These are phyloP conservation scores for Lamellibrachia columna DNA, from an alignment of 2,888 invertebrate species.

Conservation along the genomic window DNA sequence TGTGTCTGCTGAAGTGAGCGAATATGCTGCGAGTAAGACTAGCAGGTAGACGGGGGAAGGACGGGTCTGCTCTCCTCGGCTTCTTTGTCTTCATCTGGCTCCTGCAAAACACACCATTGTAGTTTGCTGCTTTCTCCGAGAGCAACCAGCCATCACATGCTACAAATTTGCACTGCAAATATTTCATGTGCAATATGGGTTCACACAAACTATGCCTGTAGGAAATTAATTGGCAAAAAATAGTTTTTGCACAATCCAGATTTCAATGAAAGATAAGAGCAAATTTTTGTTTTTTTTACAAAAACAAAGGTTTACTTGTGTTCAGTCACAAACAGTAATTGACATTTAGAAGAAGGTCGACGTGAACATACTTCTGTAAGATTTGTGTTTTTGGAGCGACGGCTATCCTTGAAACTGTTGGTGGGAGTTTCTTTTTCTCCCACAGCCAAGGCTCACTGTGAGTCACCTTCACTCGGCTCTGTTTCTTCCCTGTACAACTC, in stretches of 20 bases:
- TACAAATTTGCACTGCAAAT: too few species aligned
- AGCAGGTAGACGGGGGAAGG: not conserved
- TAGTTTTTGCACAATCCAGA: too few species aligned
- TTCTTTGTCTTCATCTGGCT: not conserved
- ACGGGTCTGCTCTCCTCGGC: not conserved
- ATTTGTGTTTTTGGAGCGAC: not conserved
- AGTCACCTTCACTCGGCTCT: not conserved
- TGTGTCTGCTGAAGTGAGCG: not conserved
- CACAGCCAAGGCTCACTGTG: not conserved
- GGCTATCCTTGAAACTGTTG: not conserved
- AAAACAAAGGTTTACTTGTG: too few species aligned
- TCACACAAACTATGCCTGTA: too few species aligned
- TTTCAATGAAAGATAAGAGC: too few species aligned
- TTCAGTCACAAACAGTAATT: too few species aligned
- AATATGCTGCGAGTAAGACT: not conserved
- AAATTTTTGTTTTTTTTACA: too few species aligned
- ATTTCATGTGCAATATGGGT: too few species aligned
- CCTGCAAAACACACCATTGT: not conserved
- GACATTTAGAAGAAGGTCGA: too few species aligned
- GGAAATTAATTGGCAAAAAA: too few species aligned
- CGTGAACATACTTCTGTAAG: not conserved
- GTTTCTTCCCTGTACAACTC: not conserved
- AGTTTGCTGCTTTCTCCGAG: too few species aligned
- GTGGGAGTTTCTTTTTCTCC: not conserved
- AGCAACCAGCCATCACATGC: too few species aligned